phyloP scores from a whole-genome alignment of 2,888 invertebrate species.

The Quadroppia sp. region DNA sequence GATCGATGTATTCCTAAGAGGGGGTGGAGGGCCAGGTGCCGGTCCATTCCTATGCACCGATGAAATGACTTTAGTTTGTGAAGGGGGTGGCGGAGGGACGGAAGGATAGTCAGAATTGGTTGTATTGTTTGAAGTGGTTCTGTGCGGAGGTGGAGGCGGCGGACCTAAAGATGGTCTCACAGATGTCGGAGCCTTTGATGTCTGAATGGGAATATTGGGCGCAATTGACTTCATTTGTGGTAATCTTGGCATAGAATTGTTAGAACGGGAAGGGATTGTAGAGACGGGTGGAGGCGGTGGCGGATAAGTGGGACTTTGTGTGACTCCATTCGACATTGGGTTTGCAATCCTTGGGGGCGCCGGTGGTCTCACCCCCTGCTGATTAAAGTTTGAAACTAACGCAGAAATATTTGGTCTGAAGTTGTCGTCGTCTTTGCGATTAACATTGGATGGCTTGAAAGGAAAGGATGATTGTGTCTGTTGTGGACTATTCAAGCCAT shows the following conservation, averaged over 20 bases:
- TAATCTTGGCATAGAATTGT: constrained; percentile 42
- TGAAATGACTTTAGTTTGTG: constrained; percentile 51
- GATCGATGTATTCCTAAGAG: constrained; percentile 62
- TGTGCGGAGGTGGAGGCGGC: constrained; percentile 41
- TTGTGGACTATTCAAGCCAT: not conserved
- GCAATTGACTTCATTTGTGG: not conserved
- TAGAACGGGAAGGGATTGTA: constrained; percentile 41
- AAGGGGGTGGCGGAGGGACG: constrained; percentile 55
- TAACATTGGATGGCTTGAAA: constrained; percentile 27
- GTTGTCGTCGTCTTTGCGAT: not conserved
- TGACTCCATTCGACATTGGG: constrained; percentile 11
- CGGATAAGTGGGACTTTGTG: constrained; percentile 6
- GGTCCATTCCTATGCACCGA: constrained; percentile 51
- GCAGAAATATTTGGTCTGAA: constrained; percentile 1
- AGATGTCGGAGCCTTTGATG: constrained; percentile 31
- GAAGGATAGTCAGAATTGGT: constrained; percentile 57
- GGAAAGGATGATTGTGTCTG: not conserved
- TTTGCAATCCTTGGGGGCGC: constrained; percentile 30
- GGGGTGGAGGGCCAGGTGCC: constrained; percentile 56
- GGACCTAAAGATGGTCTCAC: constrained; percentile 45
- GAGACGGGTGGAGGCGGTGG: constrained; percentile 42
- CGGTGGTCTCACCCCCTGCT: constrained; percentile 30
- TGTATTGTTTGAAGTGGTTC: constrained; percentile 5
- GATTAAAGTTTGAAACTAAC: constrained; percentile 11
- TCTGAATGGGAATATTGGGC: constrained; percentile 13